Base-by-base conservation (phyloP, 2,888 invertebrate species). In the Caenorhabditis sp. region DNA sequence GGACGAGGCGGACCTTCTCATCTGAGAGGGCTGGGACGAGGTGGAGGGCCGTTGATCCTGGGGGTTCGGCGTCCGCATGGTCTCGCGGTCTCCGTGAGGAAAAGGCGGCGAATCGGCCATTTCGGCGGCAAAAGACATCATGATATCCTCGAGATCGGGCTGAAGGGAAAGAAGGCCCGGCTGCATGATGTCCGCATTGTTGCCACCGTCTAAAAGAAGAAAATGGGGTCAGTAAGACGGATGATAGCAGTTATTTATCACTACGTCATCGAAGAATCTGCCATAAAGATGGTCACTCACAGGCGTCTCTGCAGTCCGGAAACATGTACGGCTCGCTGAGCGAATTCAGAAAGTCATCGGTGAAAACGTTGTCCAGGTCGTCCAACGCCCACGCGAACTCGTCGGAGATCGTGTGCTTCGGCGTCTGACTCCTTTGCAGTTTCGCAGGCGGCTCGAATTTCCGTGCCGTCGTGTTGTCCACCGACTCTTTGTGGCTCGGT, bases 131-230 rank as follows among this genome's bases (percentile, higher is more conserved):
- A 82, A 46, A 5, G 70, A 62, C 26, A 73, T 70, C 86, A 88
- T 89, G 32, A 89, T 89, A 48, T 89, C 89, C 46, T 89, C 89
- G 39, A 89, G 74, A 46, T 85, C 95, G 80, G 99, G 98, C 91
- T 99, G 98, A 76, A 99, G 91, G 62, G 97, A 96, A 41, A 96
- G 94, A 88, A 99, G 92, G 89, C 96, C 96, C 59, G 99, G 99
- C 91, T 99, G 99, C 90, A 99, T 96, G 89, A 98, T 95, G 91
- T 99, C 89, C 6, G 89, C 86, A 63, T 86, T 94, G 53, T 30
- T 58, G 7, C 68, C 68, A 43, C 58, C 59, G 41, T 68, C 68
- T 66, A 46, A 27, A 56, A 26, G 2, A 41, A 30, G 30, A 30
- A 27, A 48, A n/a, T 20, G 20, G 13, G 48, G 48, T 48, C 48